A percentile compares a stretch with the other conserved stretches of the same genome.
Conservation (phyloP, 1,140 invertebrate species). For the Diachasmimorpha longicaudata region DNA sequence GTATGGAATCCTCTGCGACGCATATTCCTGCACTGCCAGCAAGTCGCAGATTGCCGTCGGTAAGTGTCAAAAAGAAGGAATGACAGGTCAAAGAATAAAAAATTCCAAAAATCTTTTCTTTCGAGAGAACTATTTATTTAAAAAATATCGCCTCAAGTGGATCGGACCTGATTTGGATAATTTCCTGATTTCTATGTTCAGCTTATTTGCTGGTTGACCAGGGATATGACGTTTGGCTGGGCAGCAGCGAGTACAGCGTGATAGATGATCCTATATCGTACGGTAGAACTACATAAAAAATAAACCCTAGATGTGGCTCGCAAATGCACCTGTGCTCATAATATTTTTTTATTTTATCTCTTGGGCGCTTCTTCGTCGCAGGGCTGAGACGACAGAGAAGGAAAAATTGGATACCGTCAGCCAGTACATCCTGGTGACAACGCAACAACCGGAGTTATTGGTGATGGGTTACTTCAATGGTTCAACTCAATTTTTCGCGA, state of each 20-base stretch:
- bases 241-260: conserved; percentile 47
- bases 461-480: conserved; percentile 49
- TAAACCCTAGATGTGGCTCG: neutral
- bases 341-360: neutral
- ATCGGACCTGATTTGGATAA: too few species aligned
- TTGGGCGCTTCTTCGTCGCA: conserved; percentile 21
- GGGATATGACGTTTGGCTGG: conserved; percentile 67
- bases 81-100: too few species aligned
- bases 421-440: conserved; percentile 42
- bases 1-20: conserved; percentile 64
- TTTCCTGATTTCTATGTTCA: conserved; percentile 33
- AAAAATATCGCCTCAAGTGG: too few species aligned
- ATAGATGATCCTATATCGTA: conserved; percentile 43
- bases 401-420: conserved; percentile 41
- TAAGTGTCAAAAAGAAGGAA: conserved; percentile 26
- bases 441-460: conserved; percentile 42
- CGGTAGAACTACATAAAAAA: conserved; percentile 24
- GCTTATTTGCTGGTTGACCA: conserved; percentile 63
- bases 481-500: conserved; percentile 45
- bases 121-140: too few species aligned
- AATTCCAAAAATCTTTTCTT: too few species aligned
- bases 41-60: conserved; percentile 49
- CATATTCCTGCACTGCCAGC: conserved; percentile 45
- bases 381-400: conserved; percentile 44
- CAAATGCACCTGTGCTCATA: too few species aligned